Evolutionary conservation across 2,797 vertebrate genomes (phyloP), one percentile per base, ranked within the genome.

Genomic region (Betta splendens): DNA sequence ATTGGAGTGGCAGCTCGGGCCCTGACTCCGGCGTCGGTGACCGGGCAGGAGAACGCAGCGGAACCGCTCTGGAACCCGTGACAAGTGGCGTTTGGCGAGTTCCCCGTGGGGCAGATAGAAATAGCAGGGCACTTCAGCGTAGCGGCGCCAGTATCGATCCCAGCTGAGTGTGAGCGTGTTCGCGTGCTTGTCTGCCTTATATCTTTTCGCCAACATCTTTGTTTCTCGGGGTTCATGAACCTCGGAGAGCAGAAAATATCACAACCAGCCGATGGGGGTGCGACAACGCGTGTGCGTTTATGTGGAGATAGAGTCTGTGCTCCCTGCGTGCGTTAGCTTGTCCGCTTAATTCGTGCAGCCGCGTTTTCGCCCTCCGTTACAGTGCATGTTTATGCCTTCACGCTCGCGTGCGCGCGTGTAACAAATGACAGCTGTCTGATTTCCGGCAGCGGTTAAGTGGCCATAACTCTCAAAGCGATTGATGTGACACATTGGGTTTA

Each of bases 71-170:
- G 76, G 78, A 87, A 83, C 79, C 74, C 36, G 69, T 82, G 78
- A 88, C 77, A 85, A 87, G 81, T 77, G 65, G 59, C 67, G 52
- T 86, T 83, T 68, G 84, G 79, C 75, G 72, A 77, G 65, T 70
- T 72, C 70, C 79, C 70, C 77, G 48, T 61, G 70, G 81, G 84
- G 88, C 79, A 72, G 69, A 85, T 49, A 69, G 68, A 70, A 88
- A 72, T 82, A 80, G 81, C 48, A 6, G 75, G 79, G 57, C 11
- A 66, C 73, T 77, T 85, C 80, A 77, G 51, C 61, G 73, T 80
- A 87, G 85, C 72, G 81, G 75, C 78, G 60, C 29, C 61, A 48
- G 18, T 56, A 72, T 81, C 43, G 52, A 67, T 84, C 62, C 50
- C 57, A 46, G 58, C 49, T 54, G 67, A 50, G 45, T 56, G 43